These are phyloP conservation scores for Phoenicopterus ruber DNA, from an alignment of 2,113 vertebrate species.

Conservation along the genomic window DNA sequence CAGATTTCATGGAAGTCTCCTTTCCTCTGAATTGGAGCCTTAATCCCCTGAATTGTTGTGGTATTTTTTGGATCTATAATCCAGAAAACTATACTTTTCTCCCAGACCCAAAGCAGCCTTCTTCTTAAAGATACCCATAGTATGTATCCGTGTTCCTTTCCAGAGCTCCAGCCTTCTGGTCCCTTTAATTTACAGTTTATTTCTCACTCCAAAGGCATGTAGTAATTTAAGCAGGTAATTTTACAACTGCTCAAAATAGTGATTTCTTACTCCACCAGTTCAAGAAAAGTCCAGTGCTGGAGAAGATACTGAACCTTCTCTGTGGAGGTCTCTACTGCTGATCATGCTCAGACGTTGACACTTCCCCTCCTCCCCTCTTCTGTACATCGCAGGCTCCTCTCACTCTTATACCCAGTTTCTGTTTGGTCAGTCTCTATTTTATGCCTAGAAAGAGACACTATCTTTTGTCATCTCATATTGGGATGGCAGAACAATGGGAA, in stretches of 20 bases:
- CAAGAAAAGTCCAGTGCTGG: neutral
- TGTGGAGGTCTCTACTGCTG: neutral
- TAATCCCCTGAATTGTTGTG: neutral
- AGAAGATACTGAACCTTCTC: neutral
- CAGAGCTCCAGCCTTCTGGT: neutral
- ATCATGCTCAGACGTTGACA: neutral
- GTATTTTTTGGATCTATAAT: neutral
- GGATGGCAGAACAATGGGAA: neutral
- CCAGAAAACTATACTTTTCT: neutral
- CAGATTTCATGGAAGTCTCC: neutral
- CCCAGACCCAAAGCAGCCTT: neutral
- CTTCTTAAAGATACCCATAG: neutral
- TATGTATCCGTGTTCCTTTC: neutral
- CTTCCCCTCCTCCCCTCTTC: neutral
- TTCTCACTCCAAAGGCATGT: neutral
- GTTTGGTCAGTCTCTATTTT: neutral
- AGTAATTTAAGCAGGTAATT: neutral
- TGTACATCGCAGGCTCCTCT: neutral
- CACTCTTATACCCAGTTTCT: neutral
- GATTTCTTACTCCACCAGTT: neutral
- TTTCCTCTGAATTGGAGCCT: neutral
- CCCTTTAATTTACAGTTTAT: neutral
- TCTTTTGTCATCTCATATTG: neutral
- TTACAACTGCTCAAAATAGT: neutral
- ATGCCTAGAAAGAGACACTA: neutral